phyloP scores from a whole-genome alignment of 2,888 invertebrate species.

The Pinctada fucata region DNA sequence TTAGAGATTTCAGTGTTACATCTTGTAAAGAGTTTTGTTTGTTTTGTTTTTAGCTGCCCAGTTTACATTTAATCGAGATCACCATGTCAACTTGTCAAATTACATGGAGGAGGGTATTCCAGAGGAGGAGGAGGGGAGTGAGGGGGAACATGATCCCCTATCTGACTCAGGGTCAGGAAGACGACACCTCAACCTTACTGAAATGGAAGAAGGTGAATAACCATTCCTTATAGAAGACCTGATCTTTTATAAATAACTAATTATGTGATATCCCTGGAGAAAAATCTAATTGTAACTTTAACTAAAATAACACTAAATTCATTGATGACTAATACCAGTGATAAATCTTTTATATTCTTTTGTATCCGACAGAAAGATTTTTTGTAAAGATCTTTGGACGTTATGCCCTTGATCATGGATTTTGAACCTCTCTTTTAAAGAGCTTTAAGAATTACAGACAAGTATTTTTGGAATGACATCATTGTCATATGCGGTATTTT shows the following conservation, averaged over 20 bases:
- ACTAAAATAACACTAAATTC: too few species aligned
- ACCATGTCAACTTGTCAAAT: constrained; percentile 81
- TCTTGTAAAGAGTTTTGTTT: too few species aligned
- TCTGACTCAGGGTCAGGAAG: constrained; percentile 46
- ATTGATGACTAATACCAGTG: too few species aligned
- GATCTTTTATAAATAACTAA: not conserved
- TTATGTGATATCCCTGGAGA: not conserved
- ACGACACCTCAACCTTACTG: constrained; percentile 49
- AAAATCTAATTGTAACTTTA: too few species aligned
- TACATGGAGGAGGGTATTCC: constrained; percentile 84
- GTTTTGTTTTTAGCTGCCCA: constrained; percentile 78
- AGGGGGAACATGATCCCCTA: constrained; percentile 45
- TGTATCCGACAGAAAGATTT: not conserved
- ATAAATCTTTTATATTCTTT: too few species aligned
- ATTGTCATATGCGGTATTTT: too few species aligned
- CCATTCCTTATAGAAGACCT: not conserved
- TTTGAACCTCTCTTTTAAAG: too few species aligned
- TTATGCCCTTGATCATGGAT: too few species aligned
- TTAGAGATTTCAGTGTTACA: too few species aligned
- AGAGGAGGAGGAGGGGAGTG: constrained; percentile 81
- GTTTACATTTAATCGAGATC: constrained; percentile 89
- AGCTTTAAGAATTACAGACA: too few species aligned
- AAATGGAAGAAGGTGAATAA: constrained; percentile 66
- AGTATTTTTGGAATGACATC: too few species aligned
- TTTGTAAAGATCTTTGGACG: not conserved